These are phyloP conservation scores for Bubo blakistoni DNA, from an alignment of 2,113 vertebrate genomes.

Conservation along the genomic window DNA sequence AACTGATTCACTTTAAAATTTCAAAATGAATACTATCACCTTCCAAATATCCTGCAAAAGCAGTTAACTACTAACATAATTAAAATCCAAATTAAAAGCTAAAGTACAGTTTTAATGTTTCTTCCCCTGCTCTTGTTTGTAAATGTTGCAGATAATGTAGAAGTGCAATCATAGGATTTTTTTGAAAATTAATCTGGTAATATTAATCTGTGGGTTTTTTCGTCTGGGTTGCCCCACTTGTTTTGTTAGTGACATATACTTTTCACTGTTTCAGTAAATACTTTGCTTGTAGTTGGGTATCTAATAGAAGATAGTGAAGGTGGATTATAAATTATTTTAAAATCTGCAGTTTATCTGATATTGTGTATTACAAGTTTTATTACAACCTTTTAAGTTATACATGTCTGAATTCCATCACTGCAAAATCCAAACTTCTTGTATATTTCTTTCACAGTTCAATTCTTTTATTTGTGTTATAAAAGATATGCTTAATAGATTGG, in stretches of 20 bases:
- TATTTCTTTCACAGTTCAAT: constrained; percentile 88
- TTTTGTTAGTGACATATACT: background rate
- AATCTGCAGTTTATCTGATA: background rate
- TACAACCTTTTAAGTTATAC: background rate
- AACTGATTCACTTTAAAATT: background rate
- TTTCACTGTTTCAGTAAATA: background rate
- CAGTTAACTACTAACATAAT: background rate
- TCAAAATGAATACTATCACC: background rate
- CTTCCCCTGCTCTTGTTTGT: background rate
- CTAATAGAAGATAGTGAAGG: background rate
- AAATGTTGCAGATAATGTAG: background rate
- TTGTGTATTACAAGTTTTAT: background rate
- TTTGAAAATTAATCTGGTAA: background rate
- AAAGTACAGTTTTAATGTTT: background rate
- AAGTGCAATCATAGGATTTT: background rate
- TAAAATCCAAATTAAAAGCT: background rate
- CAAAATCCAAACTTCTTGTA: constrained; percentile 2
- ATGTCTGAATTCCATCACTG: background rate
- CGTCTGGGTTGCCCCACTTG: background rate
- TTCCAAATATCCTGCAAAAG: background rate
- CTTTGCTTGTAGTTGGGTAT: background rate
- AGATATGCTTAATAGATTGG: constrained; percentile 94
- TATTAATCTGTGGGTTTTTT: background rate
- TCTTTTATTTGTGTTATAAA: constrained; percentile 96
- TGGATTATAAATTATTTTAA: background rate